Evolutionary conservation across 2,888 invertebrate species (phyloP), one percentile per base, ranked within the genome.

Genomic region (Drosophila gaucha): DNA sequence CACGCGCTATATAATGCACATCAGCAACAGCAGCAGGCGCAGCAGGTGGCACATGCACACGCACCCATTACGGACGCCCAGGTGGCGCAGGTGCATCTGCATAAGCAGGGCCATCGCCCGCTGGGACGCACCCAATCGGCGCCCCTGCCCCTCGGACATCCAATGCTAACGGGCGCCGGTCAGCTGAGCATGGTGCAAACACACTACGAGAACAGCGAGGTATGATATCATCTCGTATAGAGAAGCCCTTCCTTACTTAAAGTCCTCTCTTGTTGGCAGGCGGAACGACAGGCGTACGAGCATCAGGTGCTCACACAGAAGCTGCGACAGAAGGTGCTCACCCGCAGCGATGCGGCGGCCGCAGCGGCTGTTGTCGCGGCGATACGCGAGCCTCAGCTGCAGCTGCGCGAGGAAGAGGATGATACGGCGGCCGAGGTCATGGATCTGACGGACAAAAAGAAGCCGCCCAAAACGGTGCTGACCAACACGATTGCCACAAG

Each of bases 61-160:
- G 71, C 31, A 0, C 94, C 94, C 43, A 94, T 94, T 66, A 94
- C 95, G 31, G 94, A 95, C 90, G 93, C 94, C 64, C 94, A 94
- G 92, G 93, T 92, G 74, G 94, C 94, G 43, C 94, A 94, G 89
- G 94, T 94, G 75, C 93, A 95, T 84, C 93, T 96, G 59, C 93
- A 93, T 92, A 95, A 95, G 93, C 93, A 94, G 90, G 94, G 94
- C 84, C 96, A 96, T 76, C 93, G 97, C 51, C 97, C 97, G 30
- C 93, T 98, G 82, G 97, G 97, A 63, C 95, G 98, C 90, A 98
- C 98, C 62, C 98, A 98, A 92, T 98, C 98, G 43, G 98, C 98
- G 3, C 97, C 97, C 1, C 92, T 97, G 80, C 97, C 97, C 24
- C 93, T 98, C 57, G 97, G 97, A 1, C 97, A 97, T 92, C 97